Evolutionary conservation across 2,888 invertebrate species (phyloP).

Genomic region (Dasypogon diadema): DNA sequence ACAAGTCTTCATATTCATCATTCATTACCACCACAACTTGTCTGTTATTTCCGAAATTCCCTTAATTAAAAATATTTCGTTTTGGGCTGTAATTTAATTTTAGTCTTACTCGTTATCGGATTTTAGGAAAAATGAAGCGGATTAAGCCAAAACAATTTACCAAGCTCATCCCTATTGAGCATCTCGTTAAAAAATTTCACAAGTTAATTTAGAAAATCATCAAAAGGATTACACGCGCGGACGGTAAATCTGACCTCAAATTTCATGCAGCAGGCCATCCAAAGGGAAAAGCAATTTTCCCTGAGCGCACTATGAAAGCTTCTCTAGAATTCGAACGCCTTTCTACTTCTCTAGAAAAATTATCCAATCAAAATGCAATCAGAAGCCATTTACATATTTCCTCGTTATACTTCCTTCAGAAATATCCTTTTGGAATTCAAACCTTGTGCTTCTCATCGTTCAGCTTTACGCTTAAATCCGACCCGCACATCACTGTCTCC

Average conservation of each 20-base stretch:
- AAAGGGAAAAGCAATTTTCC: neutral
- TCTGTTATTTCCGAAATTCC: conserved; percentile 5
- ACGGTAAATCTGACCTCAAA: conserved; percentile 7
- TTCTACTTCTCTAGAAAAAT: conserved; percentile 6
- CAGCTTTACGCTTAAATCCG: neutral
- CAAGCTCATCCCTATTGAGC: neutral
- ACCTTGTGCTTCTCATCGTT: neutral
- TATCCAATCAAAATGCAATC: conserved; percentile 55
- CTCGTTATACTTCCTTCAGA: conserved; percentile 40
- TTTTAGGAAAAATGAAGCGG: neutral
- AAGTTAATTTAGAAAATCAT: neutral
- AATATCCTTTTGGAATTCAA: conserved; percentile 13
- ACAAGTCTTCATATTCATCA: no score
- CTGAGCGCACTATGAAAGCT: neutral
- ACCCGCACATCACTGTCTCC: neutral
- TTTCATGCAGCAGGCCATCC: neutral
- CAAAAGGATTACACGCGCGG: neutral
- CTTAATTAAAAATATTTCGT: neutral
- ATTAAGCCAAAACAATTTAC: neutral
- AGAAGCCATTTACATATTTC: conserved; percentile 53
- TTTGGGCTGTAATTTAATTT: conserved; percentile 5
- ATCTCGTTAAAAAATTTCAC: no score
- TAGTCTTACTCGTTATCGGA: neutral
- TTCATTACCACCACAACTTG: no score
- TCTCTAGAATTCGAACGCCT: neutral